These are phyloP conservation scores for Nicator chloris DNA, from an alignment of 2,113 vertebrate species.

Conservation along the genomic window DNA sequence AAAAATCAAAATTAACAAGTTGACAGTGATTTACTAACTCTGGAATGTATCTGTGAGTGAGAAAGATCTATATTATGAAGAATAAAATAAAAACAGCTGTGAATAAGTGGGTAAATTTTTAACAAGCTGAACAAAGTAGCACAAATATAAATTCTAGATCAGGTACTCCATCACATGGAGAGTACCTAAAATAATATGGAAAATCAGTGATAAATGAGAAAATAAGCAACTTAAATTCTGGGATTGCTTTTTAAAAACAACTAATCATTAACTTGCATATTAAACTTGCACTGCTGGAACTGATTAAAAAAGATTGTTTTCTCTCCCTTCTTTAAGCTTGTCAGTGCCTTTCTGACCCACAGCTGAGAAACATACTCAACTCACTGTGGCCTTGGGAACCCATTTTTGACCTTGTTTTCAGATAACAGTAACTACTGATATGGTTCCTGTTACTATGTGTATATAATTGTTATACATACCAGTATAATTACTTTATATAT, in stretches of 20 bases:
- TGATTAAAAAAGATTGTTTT: background rate
- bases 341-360: background rate
- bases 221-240: background rate
- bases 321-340: background rate
- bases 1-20: background rate
- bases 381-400: background rate
- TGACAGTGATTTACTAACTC: background rate
- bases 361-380: background rate
- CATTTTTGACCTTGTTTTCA: background rate
- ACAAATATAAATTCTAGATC: background rate
- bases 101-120: conserved; percentile 49
- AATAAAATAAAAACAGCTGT: background rate
- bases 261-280: background rate
- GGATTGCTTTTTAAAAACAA: background rate
- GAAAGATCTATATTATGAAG: background rate
- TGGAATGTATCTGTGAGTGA: conserved; percentile 1
- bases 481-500: background rate
- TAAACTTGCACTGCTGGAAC: background rate
- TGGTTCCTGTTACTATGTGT: background rate
- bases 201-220: background rate
- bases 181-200: background rate
- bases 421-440: background rate
- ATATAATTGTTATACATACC: background rate
- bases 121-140: conserved; percentile 23
- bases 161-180: background rate